Evolutionary conservation across 2,888 invertebrate species (phyloP), one percentile per base, ranked within the genome.

Genomic region (Orchesella flavescens): DNA sequence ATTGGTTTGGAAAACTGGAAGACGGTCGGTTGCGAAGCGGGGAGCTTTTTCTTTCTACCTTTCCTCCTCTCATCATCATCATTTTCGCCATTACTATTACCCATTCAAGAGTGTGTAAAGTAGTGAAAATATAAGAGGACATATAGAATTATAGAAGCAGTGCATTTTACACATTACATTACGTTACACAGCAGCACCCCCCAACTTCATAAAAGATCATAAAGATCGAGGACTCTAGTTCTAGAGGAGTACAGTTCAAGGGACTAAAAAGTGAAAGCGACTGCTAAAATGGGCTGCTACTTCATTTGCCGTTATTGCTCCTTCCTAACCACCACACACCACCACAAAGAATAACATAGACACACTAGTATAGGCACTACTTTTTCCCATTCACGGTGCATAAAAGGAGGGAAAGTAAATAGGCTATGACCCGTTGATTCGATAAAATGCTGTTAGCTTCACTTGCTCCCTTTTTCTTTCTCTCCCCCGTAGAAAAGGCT

Each of bases 61-160:
- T 59, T 49, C 59, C 55, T 66, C 68, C 53, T 68, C 57, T 68
- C 75, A 63, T 63, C 63, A 21, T 65, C 75, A 75, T 76, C 76
- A 68, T 76, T 76, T 68, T 76, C 76, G 55, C 61, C 78, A 78
- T 78, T 78, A 63, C 61, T 69, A 78, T 78, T 78, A 63, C 78
- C 69, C 69, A 71, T 78, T 78, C 71, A 71, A 69, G 68, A 15
- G 63, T n/a, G n/a, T n/a, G 24, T 43, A 77, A 61, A 21, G 34
- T 19, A 7, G 44, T 44, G 44, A n/a, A n/a, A n/a, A 9, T 44
- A 12, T 44, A 44, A 44, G 44, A 44, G 44, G 9, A 44, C 44
- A 44, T 44, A 44, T 44, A 9, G 44, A 44, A n/a, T n/a, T n/a
- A 44, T 44, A 49, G n/a, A 49, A n/a, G 49, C 49, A 3, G 12